Conservation (phyloP, 2,888 invertebrate species). For the Acanthosepion pharaonis region DNA sequence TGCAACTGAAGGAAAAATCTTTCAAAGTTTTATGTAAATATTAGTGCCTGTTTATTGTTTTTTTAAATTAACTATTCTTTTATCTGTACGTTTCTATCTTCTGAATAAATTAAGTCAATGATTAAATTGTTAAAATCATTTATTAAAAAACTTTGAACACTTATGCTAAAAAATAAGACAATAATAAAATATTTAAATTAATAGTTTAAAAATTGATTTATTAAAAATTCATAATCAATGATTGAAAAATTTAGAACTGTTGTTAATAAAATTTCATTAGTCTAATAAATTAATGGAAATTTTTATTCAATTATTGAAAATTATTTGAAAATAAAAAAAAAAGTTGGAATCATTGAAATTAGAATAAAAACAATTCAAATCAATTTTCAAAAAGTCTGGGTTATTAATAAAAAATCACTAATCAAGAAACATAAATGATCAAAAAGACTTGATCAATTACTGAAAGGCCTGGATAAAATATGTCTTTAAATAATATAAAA, state of each 20-base stretch:
- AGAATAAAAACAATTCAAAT: neutral
- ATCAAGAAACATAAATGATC: neutral
- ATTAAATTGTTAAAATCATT: too few relatives aligned
- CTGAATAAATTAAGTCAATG: too few relatives aligned
- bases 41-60: too few relatives aligned
- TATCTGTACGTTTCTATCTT: too few relatives aligned
- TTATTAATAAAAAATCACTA: neutral
- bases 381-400: neutral
- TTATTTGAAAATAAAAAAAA: neutral
- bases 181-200: neutral
- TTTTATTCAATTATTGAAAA: neutral
- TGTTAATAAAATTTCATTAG: neutral
- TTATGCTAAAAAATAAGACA: too few relatives aligned
- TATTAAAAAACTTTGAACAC: too few relatives aligned
- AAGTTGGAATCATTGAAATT: neutral
- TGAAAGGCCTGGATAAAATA: neutral
- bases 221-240: neutral
- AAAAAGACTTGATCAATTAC: neutral
- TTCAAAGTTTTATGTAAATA: too few relatives aligned
- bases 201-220: neutral
- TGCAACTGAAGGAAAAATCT: too few relatives aligned
- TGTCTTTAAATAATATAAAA: neutral
- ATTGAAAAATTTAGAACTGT: too few relatives aligned
- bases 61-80: too few relatives aligned
- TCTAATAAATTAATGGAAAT: neutral